Percentiles rank a stretch among this genome's conserved stretches.
These are phyloP conservation scores for Oscheius sp. DNA, from an alignment of 1,140 invertebrate genomes.

Conservation along the genomic window DNA sequence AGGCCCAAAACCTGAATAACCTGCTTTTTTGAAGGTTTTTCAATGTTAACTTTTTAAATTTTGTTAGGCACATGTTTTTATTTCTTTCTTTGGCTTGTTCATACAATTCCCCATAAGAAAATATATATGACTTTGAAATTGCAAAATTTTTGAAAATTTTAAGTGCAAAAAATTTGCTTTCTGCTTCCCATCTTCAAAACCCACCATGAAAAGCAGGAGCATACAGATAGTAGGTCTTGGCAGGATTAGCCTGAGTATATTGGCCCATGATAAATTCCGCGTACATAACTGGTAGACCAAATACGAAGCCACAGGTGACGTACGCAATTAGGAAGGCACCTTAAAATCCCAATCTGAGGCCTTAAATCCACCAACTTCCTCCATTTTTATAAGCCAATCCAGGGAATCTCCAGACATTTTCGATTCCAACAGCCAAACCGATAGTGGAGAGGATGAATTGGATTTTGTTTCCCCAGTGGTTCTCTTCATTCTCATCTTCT, in stretches of 20 bases:
- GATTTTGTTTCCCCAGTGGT: constrained; percentile 17
- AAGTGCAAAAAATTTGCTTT: too few species aligned
- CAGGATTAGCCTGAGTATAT: constrained; percentile 62
- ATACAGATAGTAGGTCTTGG: neutral
- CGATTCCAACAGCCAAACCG: constrained; percentile 41
- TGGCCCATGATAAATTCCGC: constrained; percentile 92
- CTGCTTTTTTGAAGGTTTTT: too few species aligned
- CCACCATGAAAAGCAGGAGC: neutral
- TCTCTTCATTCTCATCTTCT: neutral
- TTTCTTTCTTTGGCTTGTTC: too few species aligned
- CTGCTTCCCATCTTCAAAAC: too few species aligned
- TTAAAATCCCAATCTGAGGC: neutral
- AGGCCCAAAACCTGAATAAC: too few species aligned
- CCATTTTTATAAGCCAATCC: constrained; percentile 62
- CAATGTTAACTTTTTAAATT: too few species aligned
- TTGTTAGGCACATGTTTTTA: too few species aligned
- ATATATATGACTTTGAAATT: too few species aligned
- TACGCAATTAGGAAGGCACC: constrained; percentile 91
- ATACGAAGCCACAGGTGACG: constrained; percentile 78
- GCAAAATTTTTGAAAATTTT: too few species aligned
- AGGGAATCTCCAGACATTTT: constrained; percentile 54
- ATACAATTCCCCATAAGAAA: too few species aligned
- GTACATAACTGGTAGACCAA: constrained; percentile 95
- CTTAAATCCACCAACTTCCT: constrained; percentile 40
- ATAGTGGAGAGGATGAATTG: constrained; percentile 37